Conservation (phyloP, 2,797 vertebrate species). For the Sebastes paucispinis region DNA sequence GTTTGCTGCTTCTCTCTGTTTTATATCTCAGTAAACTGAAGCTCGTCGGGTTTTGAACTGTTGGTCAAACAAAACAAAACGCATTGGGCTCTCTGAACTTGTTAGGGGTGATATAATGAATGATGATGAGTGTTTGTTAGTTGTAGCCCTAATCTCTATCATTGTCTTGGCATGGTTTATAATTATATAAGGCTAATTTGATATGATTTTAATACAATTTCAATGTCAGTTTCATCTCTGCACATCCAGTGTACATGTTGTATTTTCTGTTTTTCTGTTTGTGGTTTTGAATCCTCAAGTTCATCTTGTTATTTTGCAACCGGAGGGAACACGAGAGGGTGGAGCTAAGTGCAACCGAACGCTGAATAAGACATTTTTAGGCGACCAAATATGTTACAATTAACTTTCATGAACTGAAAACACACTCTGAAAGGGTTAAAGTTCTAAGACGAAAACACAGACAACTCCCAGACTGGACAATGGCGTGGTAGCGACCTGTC, state of each 20-base stretch:
- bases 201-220: neutral
- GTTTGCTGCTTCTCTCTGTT: neutral
- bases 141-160: no score
- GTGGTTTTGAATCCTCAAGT: no score
- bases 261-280: neutral
- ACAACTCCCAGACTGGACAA: no score
- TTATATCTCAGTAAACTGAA: neutral
- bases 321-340: fast-evolving
- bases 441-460: no score
- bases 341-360: no score
- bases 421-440: no score
- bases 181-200: no score
- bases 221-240: neutral
- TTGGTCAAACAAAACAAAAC: neutral
- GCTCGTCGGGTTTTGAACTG: neutral
- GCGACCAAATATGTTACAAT: no score
- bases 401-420: no score
- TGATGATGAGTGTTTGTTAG: neutral
- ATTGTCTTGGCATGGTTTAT: no score
- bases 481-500: fast-evolving
- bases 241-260: neutral
- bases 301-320: no score
- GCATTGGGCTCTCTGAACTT: neutral
- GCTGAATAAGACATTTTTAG: no score
- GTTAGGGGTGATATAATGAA: neutral